A percentile compares a stretch with the other conserved stretches of the same genome.
These are phyloP conservation scores for Periphyllus acericola DNA, from an alignment of 2,888 invertebrate species.

Conservation along the genomic window DNA sequence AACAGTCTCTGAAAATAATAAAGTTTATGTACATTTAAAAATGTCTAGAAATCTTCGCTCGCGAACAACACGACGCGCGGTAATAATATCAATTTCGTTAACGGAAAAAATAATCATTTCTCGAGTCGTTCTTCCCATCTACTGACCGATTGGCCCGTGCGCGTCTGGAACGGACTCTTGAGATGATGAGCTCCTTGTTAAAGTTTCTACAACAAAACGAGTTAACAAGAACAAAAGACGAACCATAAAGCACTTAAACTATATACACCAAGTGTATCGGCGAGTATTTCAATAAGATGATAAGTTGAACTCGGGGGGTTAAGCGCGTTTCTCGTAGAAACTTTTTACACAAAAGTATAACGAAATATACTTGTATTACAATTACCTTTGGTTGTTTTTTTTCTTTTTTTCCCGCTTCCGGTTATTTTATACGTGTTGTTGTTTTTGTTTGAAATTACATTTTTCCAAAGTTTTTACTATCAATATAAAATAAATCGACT, in stretches of 20 bases:
- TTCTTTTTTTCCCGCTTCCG: too few relatives aligned
- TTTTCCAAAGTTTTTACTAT: too few relatives aligned
- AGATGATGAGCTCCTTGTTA: not conserved
- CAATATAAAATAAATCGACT: too few relatives aligned
- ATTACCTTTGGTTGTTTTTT: not conserved
- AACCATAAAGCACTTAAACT: not conserved
- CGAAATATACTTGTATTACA: not conserved
- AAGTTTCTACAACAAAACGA: not conserved
- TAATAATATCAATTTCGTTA: not conserved
- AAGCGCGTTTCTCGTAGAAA: not conserved
- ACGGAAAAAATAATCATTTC: not conserved
- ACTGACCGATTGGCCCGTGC: not conserved
- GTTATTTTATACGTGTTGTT: not conserved
- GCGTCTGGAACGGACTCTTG: not conserved
- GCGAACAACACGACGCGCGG: too few relatives aligned
- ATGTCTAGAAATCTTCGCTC: too few relatives aligned
- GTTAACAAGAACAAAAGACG: not conserved
- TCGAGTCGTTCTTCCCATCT: too few relatives aligned
- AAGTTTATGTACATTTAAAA: too few relatives aligned
- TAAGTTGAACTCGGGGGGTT: not conserved
- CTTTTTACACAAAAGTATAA: not conserved
- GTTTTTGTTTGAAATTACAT: too few relatives aligned
- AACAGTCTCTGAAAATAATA: too few relatives aligned
- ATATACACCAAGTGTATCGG: not conserved
- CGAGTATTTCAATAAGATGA: not conserved